Percentiles rank a stretch among this genome's conserved stretches.
Conservation (phyloP, 2,888 invertebrate genomes). For the Creontiades dilutus region DNA sequence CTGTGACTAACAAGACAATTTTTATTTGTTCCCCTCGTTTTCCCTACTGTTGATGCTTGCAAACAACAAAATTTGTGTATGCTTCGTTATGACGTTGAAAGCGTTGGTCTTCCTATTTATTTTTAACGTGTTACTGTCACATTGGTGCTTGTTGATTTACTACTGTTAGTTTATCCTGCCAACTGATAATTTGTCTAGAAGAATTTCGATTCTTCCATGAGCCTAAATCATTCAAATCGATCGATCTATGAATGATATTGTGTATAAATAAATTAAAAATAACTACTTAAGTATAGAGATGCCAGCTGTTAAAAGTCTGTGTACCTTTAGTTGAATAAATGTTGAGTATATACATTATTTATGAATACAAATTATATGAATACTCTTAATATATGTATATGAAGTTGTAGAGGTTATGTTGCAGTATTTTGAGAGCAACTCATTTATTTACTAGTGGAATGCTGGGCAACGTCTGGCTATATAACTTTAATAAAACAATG, state of each 20-base stretch:
- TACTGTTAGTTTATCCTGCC: neutral
- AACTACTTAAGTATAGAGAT: slow-evolving; percentile 55
- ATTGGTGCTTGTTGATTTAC: slow-evolving; percentile 14
- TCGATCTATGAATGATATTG: slow-evolving; percentile 26
- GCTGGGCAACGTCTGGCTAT: slow-evolving; percentile 56
- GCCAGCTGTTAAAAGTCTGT: slow-evolving; percentile 66
- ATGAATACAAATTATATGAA: slow-evolving; percentile 64
- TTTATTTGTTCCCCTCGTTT: neutral
- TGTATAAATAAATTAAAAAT: slow-evolving; percentile 53
- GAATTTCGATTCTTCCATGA: slow-evolving; percentile 36
- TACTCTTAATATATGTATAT: slow-evolving; percentile 64
- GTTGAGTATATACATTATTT: slow-evolving; percentile 59
- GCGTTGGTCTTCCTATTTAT: neutral
- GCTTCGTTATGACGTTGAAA: neutral
- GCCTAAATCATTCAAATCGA: slow-evolving; percentile 58
- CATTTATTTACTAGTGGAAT: slow-evolving; percentile 55
- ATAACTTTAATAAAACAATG: slow-evolving; percentile 64
- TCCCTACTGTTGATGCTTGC: neutral
- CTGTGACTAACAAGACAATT: slow-evolving; percentile 33
- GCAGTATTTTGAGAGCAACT: slow-evolving; percentile 67
- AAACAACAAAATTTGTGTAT: too few relatives aligned
- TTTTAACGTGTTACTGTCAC: neutral
- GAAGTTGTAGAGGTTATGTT: slow-evolving; percentile 65
- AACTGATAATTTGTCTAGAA: neutral
- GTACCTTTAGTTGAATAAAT: slow-evolving; percentile 58